Percentiles rank a stretch among this genome's conserved stretches.
phyloP scores from a whole-genome alignment of 2,888 invertebrate genomes.

The Plusia festucae region DNA sequence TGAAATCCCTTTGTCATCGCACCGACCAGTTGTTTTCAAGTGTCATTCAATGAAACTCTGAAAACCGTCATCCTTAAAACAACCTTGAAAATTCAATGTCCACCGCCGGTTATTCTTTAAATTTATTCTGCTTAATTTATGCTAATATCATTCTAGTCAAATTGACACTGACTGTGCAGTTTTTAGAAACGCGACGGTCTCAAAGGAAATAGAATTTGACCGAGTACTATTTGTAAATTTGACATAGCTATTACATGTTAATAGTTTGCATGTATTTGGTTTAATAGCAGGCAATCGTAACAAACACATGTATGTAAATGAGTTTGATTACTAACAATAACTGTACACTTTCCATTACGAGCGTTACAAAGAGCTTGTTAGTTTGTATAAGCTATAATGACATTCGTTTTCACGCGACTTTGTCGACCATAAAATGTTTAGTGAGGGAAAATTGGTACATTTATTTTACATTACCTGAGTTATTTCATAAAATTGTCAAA shows the following conservation, averaged over 20 bases:
- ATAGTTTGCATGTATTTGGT: conserved; percentile 20
- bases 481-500: conserved; percentile 7
- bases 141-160: neutral
- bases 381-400: conserved; percentile 28
- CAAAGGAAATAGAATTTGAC: neutral
- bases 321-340: conserved; percentile 47
- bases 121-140: conserved; percentile 20
- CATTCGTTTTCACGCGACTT: conserved; percentile 39
- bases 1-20: conserved; percentile 33
- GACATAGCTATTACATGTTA: neutral
- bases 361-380: conserved; percentile 52
- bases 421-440: conserved; percentile 12
- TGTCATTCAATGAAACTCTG: conserved; percentile 30
- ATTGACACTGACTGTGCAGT: neutral
- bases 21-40: conserved; percentile 32
- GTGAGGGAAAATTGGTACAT: neutral
- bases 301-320: conserved; percentile 51
- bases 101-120: conserved; percentile 2
- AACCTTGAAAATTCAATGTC: conserved; percentile 27
- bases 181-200: neutral
- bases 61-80: conserved; percentile 19
- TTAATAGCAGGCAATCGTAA: conserved; percentile 32
- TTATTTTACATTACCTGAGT: neutral
- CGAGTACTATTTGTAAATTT: conserved; percentile 5
- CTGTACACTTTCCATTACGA: conserved; percentile 47